Conservation (phyloP, 2,113 vertebrate species). For the Setophaga kirtlandii region DNA sequence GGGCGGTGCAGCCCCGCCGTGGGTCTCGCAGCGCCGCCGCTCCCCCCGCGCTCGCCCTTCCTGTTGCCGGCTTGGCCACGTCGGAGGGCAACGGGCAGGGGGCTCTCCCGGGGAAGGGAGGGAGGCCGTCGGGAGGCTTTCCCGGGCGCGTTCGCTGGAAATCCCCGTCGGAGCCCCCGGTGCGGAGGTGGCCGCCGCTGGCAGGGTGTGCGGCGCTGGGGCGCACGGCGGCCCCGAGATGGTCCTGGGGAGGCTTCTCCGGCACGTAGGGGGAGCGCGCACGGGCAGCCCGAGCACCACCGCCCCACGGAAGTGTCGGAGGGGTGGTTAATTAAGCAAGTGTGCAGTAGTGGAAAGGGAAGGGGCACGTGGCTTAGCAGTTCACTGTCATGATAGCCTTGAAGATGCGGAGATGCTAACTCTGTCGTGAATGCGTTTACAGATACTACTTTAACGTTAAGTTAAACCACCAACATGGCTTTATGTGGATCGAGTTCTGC, state of each 20-base stretch:
- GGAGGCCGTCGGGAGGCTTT: not conserved
- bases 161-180: not conserved
- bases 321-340: not conserved
- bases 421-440: not conserved
- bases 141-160: too few relatives aligned
- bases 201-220: not conserved
- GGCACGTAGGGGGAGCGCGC: not conserved
- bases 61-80: not conserved
- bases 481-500: not conserved
- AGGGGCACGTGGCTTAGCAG: not conserved
- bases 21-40: not conserved
- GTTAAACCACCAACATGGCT: not conserved
- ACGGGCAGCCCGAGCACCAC: not conserved
- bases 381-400: fast-evolving
- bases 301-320: not conserved
- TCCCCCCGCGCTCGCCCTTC: not conserved
- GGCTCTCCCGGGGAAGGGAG: not conserved
- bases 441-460: not conserved
- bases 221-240: not conserved
- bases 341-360: not conserved
- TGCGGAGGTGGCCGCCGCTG: not conserved
- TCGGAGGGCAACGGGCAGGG: not conserved
- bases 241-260: not conserved
- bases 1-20: not conserved
- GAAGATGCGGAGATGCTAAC: not conserved